These are phyloP conservation scores for Platorchestia sp. DNA, from an alignment of 1,140 invertebrate species.

Conservation along the genomic window DNA sequence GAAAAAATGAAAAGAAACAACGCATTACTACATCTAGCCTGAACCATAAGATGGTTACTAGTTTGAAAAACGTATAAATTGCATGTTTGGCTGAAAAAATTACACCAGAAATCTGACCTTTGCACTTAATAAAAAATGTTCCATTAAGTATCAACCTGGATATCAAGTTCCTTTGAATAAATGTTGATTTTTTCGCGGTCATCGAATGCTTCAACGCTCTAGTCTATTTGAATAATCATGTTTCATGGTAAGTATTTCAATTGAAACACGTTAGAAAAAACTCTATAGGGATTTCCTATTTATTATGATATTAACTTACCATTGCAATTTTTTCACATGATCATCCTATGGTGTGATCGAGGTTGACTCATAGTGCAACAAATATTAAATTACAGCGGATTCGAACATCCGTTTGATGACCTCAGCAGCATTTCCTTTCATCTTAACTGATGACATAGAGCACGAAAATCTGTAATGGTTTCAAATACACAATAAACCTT, in stretches of 20 bases:
- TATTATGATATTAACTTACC: no score
- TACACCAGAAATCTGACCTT: not conserved
- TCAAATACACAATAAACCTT: no score
- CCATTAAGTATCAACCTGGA: not conserved
- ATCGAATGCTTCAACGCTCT: not conserved
- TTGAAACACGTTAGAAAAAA: not conserved
- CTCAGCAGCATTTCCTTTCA: no score
- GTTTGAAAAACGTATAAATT: not conserved
- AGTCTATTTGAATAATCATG: not conserved
- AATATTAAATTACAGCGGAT: no score
- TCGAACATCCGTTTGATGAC: no score
- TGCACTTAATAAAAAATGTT: not conserved
- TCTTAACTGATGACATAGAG: no score
- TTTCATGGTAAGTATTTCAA: not conserved
- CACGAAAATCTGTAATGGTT: no score
- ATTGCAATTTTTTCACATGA: no score
- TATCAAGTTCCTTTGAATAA: not conserved
- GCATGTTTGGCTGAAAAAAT: not conserved
- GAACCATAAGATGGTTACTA: not conserved
- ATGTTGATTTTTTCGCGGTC: not conserved
- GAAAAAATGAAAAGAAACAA: not conserved
- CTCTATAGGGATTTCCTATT: no score
- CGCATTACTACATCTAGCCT: not conserved
- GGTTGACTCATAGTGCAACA: no score
- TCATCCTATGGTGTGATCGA: no score